Evolutionary conservation across 1,140 invertebrate genomes (phyloP).

Genomic region (Drosophila murphyi): DNA sequence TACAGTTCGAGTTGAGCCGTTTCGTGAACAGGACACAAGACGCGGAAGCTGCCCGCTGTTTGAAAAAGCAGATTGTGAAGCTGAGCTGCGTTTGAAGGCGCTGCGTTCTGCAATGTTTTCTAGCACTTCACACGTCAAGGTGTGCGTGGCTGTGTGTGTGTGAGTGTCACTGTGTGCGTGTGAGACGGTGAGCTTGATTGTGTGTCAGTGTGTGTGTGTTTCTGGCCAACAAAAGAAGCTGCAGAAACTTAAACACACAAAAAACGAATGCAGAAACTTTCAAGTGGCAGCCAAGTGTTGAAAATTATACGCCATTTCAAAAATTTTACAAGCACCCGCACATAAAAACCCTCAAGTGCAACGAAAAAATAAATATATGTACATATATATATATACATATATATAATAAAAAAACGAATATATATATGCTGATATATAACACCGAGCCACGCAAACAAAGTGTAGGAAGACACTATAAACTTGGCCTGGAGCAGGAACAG

Average conservation of each 20-base stretch:
- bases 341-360: constrained; percentile 13
- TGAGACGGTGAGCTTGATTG: constrained; percentile 14
- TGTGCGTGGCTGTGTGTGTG: constrained; percentile 36
- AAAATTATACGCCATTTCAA: constrained; percentile 34
- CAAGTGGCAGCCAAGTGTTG: constrained; percentile 42
- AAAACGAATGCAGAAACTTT: constrained; percentile 31
- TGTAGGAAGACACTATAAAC: constrained; percentile 2
- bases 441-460: constrained; percentile 2
- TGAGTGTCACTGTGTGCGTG: constrained; percentile 2
- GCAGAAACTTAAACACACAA: constrained; percentile 10
- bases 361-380: not conserved
- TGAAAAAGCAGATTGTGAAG: constrained; percentile 16
- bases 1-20: constrained; percentile 83
- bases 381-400: not conserved
- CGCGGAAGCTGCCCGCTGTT: constrained; percentile 69
- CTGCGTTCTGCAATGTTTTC: constrained; percentile 53
- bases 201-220: constrained; percentile 12
- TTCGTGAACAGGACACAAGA: constrained; percentile 75
- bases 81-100: constrained; percentile 33
- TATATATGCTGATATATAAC: not conserved
- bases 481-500: not conserved
- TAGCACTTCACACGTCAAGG: constrained; percentile 54
- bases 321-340: constrained; percentile 24
- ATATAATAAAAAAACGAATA: not conserved
- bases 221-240: constrained; percentile 26